Evolutionary conservation across 2,113 vertebrate genomes (phyloP), one percentile per base, ranked within the genome.

Genomic region (Acanthochromis polyacanthus): DNA sequence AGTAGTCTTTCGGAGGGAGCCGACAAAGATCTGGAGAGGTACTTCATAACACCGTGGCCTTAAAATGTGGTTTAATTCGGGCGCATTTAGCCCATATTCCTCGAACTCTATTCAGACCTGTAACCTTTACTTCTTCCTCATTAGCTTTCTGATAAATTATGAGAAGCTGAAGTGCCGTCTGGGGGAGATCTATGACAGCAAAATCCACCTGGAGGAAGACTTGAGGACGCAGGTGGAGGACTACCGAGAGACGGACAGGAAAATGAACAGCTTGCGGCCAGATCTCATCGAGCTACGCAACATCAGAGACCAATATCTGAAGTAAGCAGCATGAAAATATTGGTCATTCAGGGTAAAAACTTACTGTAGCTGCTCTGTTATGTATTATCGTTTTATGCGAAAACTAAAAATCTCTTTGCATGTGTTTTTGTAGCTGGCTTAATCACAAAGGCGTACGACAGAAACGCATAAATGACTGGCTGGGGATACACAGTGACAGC

Each of bases 381-480:
- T 4, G 15, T 20, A 9, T 25, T 12, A 65, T 52, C 46, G 19
- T 60, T 61, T 69, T 10, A 32, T 32, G 22, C 43, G 17, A 6
- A 63, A 48, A 56, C 12, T 15, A 55, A 69, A 32, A n/a, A 15
- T 50, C 17, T 14, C 10, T 48, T 40, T 60, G 0, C 32, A 17
- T 28, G 0, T 67, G 9, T 71, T 4, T n/a, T 36, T 63, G 79
- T 69, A 99, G 97, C 61, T 99, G 97, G 97, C 96, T 99, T 74
- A 99, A 95, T 94, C 97, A 98, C 94, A 99, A 98, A 95, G 97
- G 97, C 17, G 97, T 97, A 69, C 95, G 96, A 62, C 97, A 98
- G 94, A 99, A 97, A 93, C 92, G 95, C 76, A 97, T 98, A 73
- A 97, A 97, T 0, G 95, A 96, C 85, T 99, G 97, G 97, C 95